phyloP scores from a whole-genome alignment of 2,888 invertebrate genomes.

The Lepidonotus clava region DNA sequence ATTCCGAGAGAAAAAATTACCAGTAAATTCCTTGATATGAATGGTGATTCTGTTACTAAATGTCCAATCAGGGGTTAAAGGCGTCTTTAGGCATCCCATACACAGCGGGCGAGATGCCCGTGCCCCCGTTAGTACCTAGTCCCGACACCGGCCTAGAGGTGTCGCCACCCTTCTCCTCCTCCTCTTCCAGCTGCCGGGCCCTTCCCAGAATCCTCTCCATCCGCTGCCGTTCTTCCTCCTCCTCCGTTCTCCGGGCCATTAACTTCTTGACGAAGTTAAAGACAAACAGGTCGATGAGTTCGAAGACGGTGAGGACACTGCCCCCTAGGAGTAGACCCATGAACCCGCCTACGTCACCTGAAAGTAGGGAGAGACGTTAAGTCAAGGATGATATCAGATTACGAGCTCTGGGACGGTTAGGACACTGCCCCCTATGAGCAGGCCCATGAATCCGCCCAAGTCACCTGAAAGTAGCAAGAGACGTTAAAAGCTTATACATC shows the following conservation, averaged over 20 bases:
- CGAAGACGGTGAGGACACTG: slow-evolving; percentile 66
- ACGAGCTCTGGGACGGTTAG: slow-evolving; percentile 65
- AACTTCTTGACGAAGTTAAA: slow-evolving; percentile 60
- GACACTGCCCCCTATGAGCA: slow-evolving; percentile 67
- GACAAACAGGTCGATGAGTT: slow-evolving; percentile 65
- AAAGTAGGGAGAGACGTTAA: background rate
- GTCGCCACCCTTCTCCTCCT: background rate
- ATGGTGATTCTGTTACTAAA: too few relatives aligned
- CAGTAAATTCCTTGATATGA: too few relatives aligned
- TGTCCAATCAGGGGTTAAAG: slow-evolving; percentile 10
- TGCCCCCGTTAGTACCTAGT: slow-evolving; percentile 20
- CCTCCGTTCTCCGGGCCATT: slow-evolving; percentile 32
- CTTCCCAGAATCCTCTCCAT: slow-evolving; percentile 13
- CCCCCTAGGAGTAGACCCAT: slow-evolving; percentile 67
- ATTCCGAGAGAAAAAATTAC: too few relatives aligned
- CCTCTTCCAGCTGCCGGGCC: background rate
- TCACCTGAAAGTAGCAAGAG: slow-evolving; percentile 64
- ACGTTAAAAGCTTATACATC: too few relatives aligned
- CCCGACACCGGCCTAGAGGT: background rate
- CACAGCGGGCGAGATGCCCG: background rate
- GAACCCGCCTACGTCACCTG: slow-evolving; percentile 67
- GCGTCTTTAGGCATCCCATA: slow-evolving; percentile 23
- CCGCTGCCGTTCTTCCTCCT: slow-evolving; percentile 18
- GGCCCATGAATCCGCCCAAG: slow-evolving; percentile 66
- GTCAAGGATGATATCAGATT: too few relatives aligned